phyloP scores from a whole-genome alignment of 2,888 invertebrate genomes.

The Acrocera orbiculus region DNA sequence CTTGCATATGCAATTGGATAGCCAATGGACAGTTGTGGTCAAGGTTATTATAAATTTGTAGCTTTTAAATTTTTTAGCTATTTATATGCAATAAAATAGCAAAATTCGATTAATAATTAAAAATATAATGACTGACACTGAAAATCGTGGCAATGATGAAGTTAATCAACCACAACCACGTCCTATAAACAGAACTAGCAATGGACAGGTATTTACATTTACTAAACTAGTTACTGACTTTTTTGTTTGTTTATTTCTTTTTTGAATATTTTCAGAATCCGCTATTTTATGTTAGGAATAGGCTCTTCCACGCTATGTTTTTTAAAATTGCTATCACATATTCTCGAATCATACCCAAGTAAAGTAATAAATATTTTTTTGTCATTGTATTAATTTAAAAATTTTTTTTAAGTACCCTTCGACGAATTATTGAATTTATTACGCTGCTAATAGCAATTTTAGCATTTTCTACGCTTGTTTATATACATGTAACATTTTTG shows the following conservation, averaged over 20 bases:
- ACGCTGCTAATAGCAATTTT: conserved; percentile 46
- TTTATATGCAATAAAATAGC: no score
- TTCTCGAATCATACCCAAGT: conserved; percentile 74
- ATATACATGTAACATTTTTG: conserved; percentile 89
- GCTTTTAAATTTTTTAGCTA: no score
- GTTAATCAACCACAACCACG: no score
- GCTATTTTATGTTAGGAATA: conserved; percentile 69
- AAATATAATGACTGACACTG: no score
- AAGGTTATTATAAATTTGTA: no score
- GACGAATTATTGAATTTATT: conserved; percentile 23
- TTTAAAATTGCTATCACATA: conserved; percentile 83
- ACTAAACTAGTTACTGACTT: no score
- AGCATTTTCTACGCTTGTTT: conserved; percentile 79
- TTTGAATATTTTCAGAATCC: conserved; percentile 40
- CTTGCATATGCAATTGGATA: no score
- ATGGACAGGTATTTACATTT: no score
- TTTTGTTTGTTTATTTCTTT: not conserved
- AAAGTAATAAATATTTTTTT: conserved; percentile 36
- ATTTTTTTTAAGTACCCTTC: conserved; percentile 19
- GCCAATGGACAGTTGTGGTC: no score
- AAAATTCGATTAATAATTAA: no score
- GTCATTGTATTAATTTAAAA: conserved; percentile 4
- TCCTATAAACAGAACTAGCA: no score
- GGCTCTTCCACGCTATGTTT: conserved; percentile 88
- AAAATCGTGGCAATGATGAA: no score